Evolutionary conservation across 2,797 vertebrate species (phyloP).

Genomic region (Delichon dasypus): DNA sequence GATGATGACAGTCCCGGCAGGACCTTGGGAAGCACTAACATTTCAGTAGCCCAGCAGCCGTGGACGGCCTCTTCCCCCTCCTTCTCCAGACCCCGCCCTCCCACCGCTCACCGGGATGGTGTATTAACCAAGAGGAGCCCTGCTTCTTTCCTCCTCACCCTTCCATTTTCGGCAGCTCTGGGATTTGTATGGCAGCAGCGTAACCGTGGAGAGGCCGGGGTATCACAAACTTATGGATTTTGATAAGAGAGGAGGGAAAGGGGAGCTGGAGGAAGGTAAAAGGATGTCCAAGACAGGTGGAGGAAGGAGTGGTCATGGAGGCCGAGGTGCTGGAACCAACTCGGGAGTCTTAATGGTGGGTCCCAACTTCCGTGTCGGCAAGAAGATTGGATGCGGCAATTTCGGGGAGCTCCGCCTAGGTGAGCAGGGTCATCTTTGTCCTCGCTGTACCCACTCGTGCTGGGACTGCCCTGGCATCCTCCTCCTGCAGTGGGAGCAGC

Average conservation of each 20-base stretch:
- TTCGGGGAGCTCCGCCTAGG: constrained; percentile 96
- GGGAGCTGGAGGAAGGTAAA: constrained; percentile 94
- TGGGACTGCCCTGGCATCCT: not conserved
- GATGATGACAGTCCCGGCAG: constrained; percentile 68
- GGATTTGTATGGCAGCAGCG: constrained; percentile 93
- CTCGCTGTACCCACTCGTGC: rapidly evolving
- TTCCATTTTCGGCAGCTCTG: constrained; percentile 82
- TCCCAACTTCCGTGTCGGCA: constrained; percentile 97
- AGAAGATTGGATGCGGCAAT: constrained; percentile 99
- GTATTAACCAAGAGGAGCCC: constrained; percentile 60
- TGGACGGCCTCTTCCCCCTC: constrained; percentile 23
- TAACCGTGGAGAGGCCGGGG: constrained; percentile 99
- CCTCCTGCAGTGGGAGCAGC: not conserved
- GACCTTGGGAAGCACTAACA: constrained; percentile 19
- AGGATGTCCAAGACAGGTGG: constrained; percentile 93
- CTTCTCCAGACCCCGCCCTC: constrained; percentile 56
- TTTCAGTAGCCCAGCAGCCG: constrained; percentile 65
- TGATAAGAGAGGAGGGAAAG: constrained; percentile 99
- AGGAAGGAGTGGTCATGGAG: constrained; percentile 86
- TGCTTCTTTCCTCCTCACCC: constrained; percentile 52
- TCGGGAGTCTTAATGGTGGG: constrained; percentile 99
- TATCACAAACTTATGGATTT: constrained; percentile 99
- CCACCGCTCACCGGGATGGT: constrained; percentile 61
- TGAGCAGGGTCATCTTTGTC: constrained; percentile 53
- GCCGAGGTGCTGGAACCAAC: constrained; percentile 88